These are phyloP conservation scores for Glyphotaelius pellucidus DNA, from an alignment of 2,888 invertebrate species.

Conservation along the genomic window DNA sequence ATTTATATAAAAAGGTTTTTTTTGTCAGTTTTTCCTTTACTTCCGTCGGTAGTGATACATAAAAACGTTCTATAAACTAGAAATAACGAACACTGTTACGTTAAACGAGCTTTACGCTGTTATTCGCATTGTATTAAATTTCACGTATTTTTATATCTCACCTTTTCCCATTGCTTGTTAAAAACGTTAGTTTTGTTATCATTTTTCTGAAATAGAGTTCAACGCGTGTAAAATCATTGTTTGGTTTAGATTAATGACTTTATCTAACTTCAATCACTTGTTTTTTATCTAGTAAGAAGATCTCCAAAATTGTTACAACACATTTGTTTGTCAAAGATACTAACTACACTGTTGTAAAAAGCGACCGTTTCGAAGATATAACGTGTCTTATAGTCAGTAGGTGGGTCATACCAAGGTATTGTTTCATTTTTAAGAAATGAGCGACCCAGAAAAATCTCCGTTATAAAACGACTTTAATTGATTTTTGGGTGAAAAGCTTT, in stretches of 20 bases:
- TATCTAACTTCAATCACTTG: conserved; percentile 2
- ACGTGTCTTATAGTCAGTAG: background rate
- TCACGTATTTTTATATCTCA: background rate
- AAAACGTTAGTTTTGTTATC: background rate
- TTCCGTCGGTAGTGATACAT: background rate
- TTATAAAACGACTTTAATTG: no score
- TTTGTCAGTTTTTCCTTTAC: background rate
- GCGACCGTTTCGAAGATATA: background rate
- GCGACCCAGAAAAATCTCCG: no score
- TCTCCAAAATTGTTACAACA: background rate
- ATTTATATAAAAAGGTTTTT: background rate
- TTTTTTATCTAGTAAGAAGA: background rate
- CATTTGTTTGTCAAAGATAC: background rate
- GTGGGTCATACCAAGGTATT: background rate
- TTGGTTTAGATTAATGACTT: background rate
- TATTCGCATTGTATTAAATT: background rate
- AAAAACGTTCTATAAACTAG: background rate
- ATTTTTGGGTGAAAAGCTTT: background rate
- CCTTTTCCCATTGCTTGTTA: background rate
- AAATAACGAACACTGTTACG: background rate
- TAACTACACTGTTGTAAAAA: background rate
- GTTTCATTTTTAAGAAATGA: background rate
- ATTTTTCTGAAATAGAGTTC: background rate
- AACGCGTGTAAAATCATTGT: background rate
- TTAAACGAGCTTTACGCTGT: background rate